These are phyloP conservation scores for Limnephilus marmoratus DNA, from an alignment of 2,888 invertebrate genomes.

Conservation along the genomic window DNA sequence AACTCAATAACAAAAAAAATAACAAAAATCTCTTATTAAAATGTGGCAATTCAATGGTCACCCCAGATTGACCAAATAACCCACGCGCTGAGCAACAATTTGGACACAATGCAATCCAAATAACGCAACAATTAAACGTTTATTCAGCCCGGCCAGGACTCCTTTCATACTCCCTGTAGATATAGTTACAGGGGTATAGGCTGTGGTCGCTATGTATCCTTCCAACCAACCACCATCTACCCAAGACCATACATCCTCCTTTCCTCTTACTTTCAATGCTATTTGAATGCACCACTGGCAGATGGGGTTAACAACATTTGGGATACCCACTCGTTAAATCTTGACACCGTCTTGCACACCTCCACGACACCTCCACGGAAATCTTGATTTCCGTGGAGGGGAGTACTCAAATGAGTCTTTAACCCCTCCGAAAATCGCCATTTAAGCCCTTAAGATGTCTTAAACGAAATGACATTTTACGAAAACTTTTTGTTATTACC, in stretches of 20 bases:
- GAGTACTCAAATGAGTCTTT: no score
- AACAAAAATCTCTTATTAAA: no score
- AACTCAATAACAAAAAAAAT: no score
- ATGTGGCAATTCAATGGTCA: conserved; percentile 25
- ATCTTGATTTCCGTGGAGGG: no score
- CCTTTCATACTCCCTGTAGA: conserved; percentile 52
- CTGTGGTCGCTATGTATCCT: conserved; percentile 32
- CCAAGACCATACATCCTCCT: background rate
- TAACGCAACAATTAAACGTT: conserved; percentile 64
- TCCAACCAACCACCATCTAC: background rate
- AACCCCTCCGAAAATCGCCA: no score
- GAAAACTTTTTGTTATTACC: no score
- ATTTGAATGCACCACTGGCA: conserved; percentile 22
- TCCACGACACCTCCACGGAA: no score
- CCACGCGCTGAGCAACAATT: conserved; percentile 60
- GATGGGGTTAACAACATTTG: background rate
- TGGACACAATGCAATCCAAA: conserved; percentile 61
- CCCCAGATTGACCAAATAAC: conserved; percentile 47
- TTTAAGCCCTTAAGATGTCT: no score
- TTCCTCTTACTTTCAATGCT: conserved; percentile 10
- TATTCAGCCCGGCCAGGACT: conserved; percentile 55
- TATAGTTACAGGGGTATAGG: background rate
- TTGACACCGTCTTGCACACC: no score
- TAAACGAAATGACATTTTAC: no score
- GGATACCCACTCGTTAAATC: background rate